Conservation (phyloP, 1,140 invertebrate species). For the Arion vulgaris region DNA sequence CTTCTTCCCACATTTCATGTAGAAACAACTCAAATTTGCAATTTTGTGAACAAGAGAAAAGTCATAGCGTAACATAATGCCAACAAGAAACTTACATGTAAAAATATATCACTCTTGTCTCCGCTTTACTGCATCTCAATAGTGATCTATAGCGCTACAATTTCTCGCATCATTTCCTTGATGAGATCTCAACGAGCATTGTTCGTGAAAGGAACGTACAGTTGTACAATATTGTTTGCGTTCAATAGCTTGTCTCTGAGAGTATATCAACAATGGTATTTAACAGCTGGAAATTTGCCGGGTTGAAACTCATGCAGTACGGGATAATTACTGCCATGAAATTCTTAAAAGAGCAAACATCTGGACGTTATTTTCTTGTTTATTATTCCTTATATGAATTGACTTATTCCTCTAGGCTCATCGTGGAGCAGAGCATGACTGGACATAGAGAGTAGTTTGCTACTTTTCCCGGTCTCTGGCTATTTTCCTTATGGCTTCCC, state of each 20-base stretch:
- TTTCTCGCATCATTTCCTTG: background rate
- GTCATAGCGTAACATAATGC: background rate
- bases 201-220: background rate
- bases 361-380: no score
- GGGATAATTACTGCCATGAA: no score
- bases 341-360: no score
- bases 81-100: background rate
- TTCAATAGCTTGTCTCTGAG: background rate
- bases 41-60: background rate
- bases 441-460: no score
- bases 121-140: background rate
- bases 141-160: background rate
- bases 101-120: background rate
- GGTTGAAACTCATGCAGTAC: no score
- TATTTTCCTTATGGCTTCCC: no score
- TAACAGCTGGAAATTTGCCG: background rate
- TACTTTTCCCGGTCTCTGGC: no score
- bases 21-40: background rate
- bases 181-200: background rate
- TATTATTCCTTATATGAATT: no score
- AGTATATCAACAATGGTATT: background rate
- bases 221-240: background rate
- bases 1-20: background rate
- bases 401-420: no score
- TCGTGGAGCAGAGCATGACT: no score